Evolutionary conservation across 2,888 invertebrate genomes (phyloP), one percentile per base, ranked within the genome.

Genomic region (Dynastes grantii): DNA sequence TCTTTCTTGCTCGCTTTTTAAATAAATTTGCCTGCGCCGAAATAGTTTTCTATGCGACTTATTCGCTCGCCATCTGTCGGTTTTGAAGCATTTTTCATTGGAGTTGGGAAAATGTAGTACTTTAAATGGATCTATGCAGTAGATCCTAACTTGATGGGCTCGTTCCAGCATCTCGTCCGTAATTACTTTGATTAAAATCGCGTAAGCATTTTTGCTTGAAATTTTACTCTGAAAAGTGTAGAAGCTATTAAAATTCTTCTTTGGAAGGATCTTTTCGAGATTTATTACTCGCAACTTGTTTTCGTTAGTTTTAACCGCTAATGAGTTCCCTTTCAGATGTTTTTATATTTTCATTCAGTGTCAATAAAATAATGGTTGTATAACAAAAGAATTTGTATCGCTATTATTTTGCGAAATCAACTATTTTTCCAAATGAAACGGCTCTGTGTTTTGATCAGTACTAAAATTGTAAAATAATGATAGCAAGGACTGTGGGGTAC

Each of bases 11-110:
- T 11, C 40, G 1, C 11, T 73, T 73, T 70, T 70, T 16, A 73
- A 58, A 73, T 55, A 73, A 73, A 73, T 73, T 58, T 9, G 37
- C 40, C 40, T 58, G 73, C 13, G 51, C 37, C 40, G 16, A 73
- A 73, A 73, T 73, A 73, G 40, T 73, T 67, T 67, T 40, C 68
- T 51, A 22, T 58, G 73, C 37, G 58, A 73, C 58, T 58, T 58
- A 58, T 58, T 58, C 22, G 73, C 13, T 32, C 45, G 58, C 27
- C 58, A 58, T 58, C 73, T 58, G 40, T 40, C 40, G 16, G 73
- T 73, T 58, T 32, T 73, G 40, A 58, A 58, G 37, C 27, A 22
- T 58, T 40, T 58, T 55, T 58, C 58, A 73, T 73, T 73, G 2
- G 37, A 53, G 16, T 55, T 73, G n/a, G 11, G 76, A 22, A 11